A percentile compares a stretch with the other conserved stretches of the same genome.
These are phyloP conservation scores for Tetragonula clypearis DNA, from an alignment of 1,140 invertebrate species.

Conservation along the genomic window DNA sequence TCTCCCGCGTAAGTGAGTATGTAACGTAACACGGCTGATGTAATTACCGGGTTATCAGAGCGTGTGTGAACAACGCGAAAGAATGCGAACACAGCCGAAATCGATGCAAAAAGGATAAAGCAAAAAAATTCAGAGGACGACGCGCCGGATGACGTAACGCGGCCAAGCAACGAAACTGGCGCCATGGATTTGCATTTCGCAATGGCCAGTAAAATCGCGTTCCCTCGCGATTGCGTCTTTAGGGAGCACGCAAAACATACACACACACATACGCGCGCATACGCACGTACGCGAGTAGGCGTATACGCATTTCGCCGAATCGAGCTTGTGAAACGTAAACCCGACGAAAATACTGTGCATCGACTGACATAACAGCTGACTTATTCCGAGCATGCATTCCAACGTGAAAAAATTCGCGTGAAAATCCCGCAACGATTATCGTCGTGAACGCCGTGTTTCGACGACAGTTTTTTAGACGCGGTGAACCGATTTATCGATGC, in stretches of 20 bases:
- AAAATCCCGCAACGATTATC: background rate
- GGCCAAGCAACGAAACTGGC: conserved; percentile 14
- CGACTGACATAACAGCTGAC: background rate
- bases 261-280: background rate
- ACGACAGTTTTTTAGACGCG: background rate
- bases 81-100: background rate
- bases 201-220: conserved; percentile 43
- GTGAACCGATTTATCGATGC: background rate
- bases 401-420: background rate
- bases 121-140: background rate
- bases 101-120: background rate
- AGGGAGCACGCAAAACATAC: too few relatives aligned
- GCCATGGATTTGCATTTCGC: conserved; percentile 49
- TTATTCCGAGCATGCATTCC: background rate
- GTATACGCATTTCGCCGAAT: conserved; percentile 1
- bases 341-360: conserved; percentile 19
- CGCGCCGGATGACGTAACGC: conserved; percentile 31
- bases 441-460: background rate
- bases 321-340: conserved; percentile 1
- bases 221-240: background rate
- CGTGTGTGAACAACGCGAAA: background rate
- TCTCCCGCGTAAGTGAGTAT: background rate
- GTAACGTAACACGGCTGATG: too few relatives aligned
- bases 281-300: too few relatives aligned
- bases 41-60: background rate